Conservation (phyloP, 2,888 invertebrate genomes). For the Pantelozetes paolii region DNA sequence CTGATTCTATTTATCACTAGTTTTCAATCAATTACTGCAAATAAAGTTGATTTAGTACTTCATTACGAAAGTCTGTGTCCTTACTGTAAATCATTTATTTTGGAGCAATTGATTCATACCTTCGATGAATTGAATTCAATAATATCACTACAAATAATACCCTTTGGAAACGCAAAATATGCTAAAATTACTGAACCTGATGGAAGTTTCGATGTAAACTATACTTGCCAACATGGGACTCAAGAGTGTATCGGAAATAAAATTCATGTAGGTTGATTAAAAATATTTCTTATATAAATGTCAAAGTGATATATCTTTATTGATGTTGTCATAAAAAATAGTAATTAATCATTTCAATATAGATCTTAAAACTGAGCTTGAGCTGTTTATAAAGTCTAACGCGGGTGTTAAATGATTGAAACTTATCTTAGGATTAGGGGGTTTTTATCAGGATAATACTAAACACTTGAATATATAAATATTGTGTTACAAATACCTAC, state of each 20-base stretch:
- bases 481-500: no score
- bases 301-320: no score
- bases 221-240: conserved; percentile 45
- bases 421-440: no score
- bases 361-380: no score
- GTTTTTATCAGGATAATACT: no score
- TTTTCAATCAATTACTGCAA: no score
- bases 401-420: no score
- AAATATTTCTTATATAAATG: not conserved
- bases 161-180: not conserved
- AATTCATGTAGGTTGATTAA: conserved; percentile 39
- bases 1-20: no score
- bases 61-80: conserved; percentile 1
- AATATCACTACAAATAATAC: not conserved
- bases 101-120: not conserved
- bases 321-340: no score
- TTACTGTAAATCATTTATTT: not conserved
- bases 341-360: no score
- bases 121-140: not conserved
- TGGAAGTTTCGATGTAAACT: conserved; percentile 2
- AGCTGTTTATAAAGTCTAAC: no score
- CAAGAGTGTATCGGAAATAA: conserved; percentile 45
- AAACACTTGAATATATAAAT: no score
- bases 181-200: not conserved
- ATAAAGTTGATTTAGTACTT: not conserved